Percentiles rank a stretch among this genome's conserved stretches.
phyloP scores from a whole-genome alignment of 2,888 invertebrate species.

The Caenorhabditis auriculariae region DNA sequence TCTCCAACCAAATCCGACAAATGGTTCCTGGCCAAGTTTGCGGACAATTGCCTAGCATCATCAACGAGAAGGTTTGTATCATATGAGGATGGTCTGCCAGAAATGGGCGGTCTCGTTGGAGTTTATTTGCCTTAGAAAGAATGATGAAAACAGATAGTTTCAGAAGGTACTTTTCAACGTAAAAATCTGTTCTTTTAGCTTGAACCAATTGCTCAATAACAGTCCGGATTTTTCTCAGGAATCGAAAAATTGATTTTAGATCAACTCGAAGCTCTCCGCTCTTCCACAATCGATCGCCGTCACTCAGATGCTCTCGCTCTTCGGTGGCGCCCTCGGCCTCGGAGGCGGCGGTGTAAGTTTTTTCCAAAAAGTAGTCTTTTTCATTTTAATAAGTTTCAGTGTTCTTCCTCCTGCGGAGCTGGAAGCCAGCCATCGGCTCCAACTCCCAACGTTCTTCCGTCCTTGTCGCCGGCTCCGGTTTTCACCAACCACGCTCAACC shows the following conservation, averaged over 20 bases:
- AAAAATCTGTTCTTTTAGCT: too few species aligned
- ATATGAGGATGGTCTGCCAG: too few species aligned
- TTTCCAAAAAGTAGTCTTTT: neutral
- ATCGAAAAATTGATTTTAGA: too few species aligned
- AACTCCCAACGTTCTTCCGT: constrained; percentile 8
- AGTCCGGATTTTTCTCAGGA: too few species aligned
- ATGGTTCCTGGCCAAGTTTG: constrained; percentile 56
- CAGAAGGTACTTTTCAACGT: too few species aligned
- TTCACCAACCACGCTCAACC: constrained; percentile 4
- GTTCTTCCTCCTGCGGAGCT: constrained; percentile 23
- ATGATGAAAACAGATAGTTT: too few species aligned
- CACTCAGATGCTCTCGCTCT: constrained; percentile 49
- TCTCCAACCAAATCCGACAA: constrained; percentile 41
- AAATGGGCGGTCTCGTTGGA: too few species aligned
- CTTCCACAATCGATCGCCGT: constrained; percentile 54
- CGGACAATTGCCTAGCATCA: constrained; percentile 48
- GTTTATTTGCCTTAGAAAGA: too few species aligned
- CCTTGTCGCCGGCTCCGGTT: constrained; percentile 6
- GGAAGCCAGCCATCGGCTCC: constrained; percentile 8
- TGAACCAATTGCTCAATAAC: too few species aligned
- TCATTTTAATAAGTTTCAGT: constrained; percentile 12
- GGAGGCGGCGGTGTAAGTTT: constrained; percentile 17
- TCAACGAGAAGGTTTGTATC: constrained; percentile 48
- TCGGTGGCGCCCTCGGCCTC: constrained; percentile 49
- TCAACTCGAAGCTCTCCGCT: constrained; percentile 46